Percentiles rank a stretch among this genome's conserved stretches.
These are phyloP conservation scores for Capitulum mitella DNA, from an alignment of 2,888 invertebrate species.

Conservation along the genomic window DNA sequence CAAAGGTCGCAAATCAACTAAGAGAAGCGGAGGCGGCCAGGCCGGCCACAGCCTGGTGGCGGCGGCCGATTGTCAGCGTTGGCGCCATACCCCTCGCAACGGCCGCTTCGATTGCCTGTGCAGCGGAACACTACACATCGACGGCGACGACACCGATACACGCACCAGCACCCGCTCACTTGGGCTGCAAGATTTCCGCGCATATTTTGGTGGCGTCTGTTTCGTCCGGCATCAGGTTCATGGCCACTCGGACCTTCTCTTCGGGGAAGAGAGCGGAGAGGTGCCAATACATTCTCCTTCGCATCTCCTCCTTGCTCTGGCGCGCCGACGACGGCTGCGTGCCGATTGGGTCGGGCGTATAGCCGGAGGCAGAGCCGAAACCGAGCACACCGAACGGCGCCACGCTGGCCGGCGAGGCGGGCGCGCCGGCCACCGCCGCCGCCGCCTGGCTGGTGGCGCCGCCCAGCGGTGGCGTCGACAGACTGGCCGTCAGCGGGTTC, in stretches of 20 bases:
- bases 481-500: constrained; percentile 15
- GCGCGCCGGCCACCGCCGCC: constrained; percentile 3
- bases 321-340: constrained; percentile 12
- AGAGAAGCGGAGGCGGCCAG: neutral
- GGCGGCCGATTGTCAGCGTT: too few species aligned
- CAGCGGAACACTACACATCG: neutral
- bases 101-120: neutral
- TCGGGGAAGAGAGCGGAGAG: constrained; percentile 86
- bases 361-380: constrained; percentile 2
- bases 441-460: constrained; percentile 8
- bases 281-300: constrained; percentile 74
- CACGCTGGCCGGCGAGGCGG: constrained; percentile 24
- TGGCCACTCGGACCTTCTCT: constrained; percentile 77
- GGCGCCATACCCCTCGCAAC: too few species aligned
- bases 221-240: constrained; percentile 81
- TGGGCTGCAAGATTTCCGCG: constrained; percentile 59
- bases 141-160: neutral
- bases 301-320: constrained; percentile 53
- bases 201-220: constrained; percentile 84
- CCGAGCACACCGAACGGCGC: constrained; percentile 13
- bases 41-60: neutral
- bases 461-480: constrained; percentile 11
- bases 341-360: constrained; percentile 21
- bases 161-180: neutral
- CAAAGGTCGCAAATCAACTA: constrained; percentile 17